Base-by-base conservation (phyloP, 2,113 vertebrate species). In the Eidolon helvum region DNA sequence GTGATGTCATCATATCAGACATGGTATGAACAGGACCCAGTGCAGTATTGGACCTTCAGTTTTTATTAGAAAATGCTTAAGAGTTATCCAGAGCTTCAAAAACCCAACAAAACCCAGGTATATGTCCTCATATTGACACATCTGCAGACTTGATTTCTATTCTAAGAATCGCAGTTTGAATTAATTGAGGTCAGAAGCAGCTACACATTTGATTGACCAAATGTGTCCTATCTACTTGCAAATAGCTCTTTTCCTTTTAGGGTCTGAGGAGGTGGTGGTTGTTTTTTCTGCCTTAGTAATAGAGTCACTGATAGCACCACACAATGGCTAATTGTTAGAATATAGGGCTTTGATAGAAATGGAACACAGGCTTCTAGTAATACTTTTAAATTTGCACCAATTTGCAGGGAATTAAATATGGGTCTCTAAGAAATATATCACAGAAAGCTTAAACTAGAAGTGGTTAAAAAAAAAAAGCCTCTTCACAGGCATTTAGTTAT, bases 221-320 rank as follows among this genome's bases (percentile, higher is more conserved):
- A 89, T 97, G 91, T 97, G 96, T 97, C 87, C 94, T 96, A 80
- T 88, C 69, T 87, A 55, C 57, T 96, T 90, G 28, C 71, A 86
- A 57, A 82, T 87, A 97, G 72, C 95, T 93, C 40, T 40, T 95
- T 98, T 97, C 94, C 93, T 97, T 97, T 91, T 87, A 97, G 90
- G 72, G 26, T 94, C 9, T 96, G 80, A 87, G 69, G 83, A 94
- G 50, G 91, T 50, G 9, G 40, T 43, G 12, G 14, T 84, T 79
- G 21, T 80, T 96, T 97, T 98, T 96, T 18, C 40, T 94, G 16
- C 91, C 72, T 97, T 97, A 94, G 45, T 84, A 95, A 74, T 50
- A 77, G 63, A 97, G 71, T 97, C 91, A 85, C 26, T 96, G 68
- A 57, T 79, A 95, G 90, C 78, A 86, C 53, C 66, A 26, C 24